phyloP scores from a whole-genome alignment of 2,113 vertebrate genomes.

The Nycticebus coucang region DNA sequence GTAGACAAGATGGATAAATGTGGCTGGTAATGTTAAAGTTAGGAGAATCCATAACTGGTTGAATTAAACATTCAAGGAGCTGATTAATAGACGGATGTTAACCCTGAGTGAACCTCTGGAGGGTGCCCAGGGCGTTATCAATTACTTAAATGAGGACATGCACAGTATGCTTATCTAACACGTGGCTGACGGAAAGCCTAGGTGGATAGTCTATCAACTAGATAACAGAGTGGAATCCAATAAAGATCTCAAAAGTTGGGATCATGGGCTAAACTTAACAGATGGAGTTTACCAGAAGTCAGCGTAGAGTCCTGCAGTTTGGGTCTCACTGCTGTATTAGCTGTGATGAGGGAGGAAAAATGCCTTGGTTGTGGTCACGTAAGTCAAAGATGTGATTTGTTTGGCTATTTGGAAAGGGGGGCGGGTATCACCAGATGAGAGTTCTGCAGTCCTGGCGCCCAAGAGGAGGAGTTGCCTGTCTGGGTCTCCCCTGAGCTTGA shows the following conservation, averaged over 20 bases:
- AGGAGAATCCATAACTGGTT: not conserved
- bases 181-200: not conserved
- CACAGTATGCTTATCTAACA: not conserved
- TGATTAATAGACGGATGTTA: not conserved
- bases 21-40: not conserved
- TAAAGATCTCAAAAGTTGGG: not conserved
- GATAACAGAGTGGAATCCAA: not conserved
- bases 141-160: not conserved
- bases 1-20: not conserved
- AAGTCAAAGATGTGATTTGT: not conserved
- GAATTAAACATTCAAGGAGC: not conserved
- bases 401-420: not conserved
- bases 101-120: not conserved
- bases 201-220: not conserved
- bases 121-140: not conserved
- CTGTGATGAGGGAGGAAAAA: no score
- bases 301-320: not conserved
- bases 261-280: not conserved
- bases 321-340: not conserved
- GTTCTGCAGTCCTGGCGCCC: fast-evolving
- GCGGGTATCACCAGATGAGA: fast-evolving
- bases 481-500: not conserved
- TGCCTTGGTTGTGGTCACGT: not conserved
- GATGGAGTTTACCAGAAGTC: not conserved
- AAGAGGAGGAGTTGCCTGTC: fast-evolving